Conservation (phyloP, 2,888 invertebrate genomes). For the Stenodema calcarata region DNA sequence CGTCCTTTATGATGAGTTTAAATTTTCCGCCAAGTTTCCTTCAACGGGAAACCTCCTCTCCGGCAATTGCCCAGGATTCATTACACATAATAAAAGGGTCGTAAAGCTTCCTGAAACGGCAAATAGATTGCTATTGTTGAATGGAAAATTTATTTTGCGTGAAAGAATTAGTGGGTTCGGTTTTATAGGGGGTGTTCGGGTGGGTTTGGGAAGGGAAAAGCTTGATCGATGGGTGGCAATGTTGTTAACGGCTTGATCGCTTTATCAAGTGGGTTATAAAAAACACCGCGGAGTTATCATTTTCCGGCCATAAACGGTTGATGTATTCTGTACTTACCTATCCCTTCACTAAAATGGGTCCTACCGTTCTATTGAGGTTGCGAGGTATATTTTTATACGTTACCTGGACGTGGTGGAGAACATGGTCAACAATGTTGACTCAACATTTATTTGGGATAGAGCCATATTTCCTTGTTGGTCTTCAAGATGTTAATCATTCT, state of each 20-base stretch:
- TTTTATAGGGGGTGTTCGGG: neutral
- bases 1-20: constrained; percentile 53
- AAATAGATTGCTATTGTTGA: constrained; percentile 33
- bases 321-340: neutral
- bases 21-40: constrained; percentile 52
- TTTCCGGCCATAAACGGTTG: neutral
- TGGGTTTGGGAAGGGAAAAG: neutral
- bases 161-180: constrained; percentile 32
- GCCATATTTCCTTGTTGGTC: too few relatives aligned
- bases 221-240: neutral
- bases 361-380: too few relatives aligned
- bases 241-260: constrained; percentile 1
- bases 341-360: neutral
- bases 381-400: too few relatives aligned
- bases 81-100: constrained; percentile 53
- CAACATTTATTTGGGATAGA: too few relatives aligned
- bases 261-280: constrained; percentile 4
- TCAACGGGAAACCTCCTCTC: constrained; percentile 28
- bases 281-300: neutral
- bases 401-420: too few relatives aligned
- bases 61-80: constrained; percentile 47
- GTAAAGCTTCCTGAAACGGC: constrained; percentile 44
- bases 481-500: too few relatives aligned
- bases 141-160: constrained; percentile 30
- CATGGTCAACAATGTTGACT: too few relatives aligned